phyloP scores from a whole-genome alignment of 1,140 invertebrate genomes.

The Panagrolaimus sp. region DNA sequence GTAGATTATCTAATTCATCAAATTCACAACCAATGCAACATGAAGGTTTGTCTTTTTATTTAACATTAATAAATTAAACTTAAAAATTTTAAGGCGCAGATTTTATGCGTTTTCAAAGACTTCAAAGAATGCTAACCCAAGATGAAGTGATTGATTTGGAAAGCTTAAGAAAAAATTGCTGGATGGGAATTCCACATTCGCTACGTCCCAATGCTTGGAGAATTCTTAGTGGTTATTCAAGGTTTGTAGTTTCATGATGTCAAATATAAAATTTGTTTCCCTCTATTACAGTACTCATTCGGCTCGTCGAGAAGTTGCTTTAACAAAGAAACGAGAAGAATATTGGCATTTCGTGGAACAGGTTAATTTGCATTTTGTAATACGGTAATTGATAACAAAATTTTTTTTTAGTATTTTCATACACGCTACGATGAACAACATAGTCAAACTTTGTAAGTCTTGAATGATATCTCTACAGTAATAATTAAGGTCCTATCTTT shows the following conservation, averaged over 20 bases:
- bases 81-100: slow-evolving; percentile 22
- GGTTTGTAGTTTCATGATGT: no score
- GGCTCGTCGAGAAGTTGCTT: slow-evolving; percentile 71
- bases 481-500: slow-evolving; percentile 9
- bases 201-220: slow-evolving; percentile 55
- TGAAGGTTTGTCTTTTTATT: neutral
- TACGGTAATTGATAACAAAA: no score
- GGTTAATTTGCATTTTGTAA: no score
- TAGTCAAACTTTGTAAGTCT: slow-evolving; percentile 78
- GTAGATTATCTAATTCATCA: slow-evolving; percentile 17
- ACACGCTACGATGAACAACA: slow-evolving; percentile 82
- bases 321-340: slow-evolving; percentile 84
- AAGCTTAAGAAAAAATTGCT: slow-evolving; percentile 55
- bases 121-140: slow-evolving; percentile 36
- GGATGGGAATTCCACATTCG: slow-evolving; percentile 56
- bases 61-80: neutral
- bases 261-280: no score
- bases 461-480: slow-evolving; percentile 24
- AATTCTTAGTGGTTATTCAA: slow-evolving; percentile 48
- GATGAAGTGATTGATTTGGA: slow-evolving; percentile 46
- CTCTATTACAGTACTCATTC: slow-evolving; percentile 66
- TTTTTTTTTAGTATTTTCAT: slow-evolving; percentile 75
- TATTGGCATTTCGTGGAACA: slow-evolving; percentile 70
- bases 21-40: neutral
- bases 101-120: slow-evolving; percentile 45